Evolutionary conservation across 2,888 invertebrate species (phyloP).

Genomic region (Melanophora roralis): DNA sequence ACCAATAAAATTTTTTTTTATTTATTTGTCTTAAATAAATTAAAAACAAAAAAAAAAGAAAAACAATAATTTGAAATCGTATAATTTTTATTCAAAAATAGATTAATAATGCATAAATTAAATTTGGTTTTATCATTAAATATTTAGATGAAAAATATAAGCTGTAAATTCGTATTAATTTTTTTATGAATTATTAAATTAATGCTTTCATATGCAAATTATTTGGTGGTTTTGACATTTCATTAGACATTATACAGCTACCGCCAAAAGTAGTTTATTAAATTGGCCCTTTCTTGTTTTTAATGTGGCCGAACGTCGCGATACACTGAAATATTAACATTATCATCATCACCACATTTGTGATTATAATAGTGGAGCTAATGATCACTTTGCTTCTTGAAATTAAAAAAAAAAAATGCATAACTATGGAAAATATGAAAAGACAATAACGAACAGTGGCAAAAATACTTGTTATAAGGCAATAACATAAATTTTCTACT

Average conservation of each 20-base stretch:
- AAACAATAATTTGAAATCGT: too few species aligned
- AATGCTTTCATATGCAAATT: slow-evolving; percentile 58
- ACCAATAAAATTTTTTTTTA: background rate
- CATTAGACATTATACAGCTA: slow-evolving; percentile 56
- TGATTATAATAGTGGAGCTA: background rate
- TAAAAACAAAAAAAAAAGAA: background rate
- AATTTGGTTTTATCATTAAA: slow-evolving; percentile 37
- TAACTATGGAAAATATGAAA: slow-evolving; percentile 15
- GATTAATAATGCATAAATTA: background rate
- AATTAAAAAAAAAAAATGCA: slow-evolving; percentile 28
- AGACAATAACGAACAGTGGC: slow-evolving; percentile 18
- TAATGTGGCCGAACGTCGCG: background rate
- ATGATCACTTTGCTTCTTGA: background rate
- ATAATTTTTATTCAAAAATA: background rate
- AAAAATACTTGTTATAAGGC: slow-evolving; percentile 48
- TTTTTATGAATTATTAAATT: slow-evolving; percentile 43
- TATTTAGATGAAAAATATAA: slow-evolving; percentile 20
- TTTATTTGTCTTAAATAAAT: too few species aligned
- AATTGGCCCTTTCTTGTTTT: slow-evolving; percentile 25
- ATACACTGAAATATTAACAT: background rate
- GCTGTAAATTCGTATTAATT: slow-evolving; percentile 45
- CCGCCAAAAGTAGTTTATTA: slow-evolving; percentile 22
- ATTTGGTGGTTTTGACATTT: slow-evolving; percentile 55
- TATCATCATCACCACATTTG: background rate
- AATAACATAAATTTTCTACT: slow-evolving; percentile 50